Base-by-base conservation (phyloP, 2,113 vertebrate genomes). In the Hydrolagus affinis region DNA sequence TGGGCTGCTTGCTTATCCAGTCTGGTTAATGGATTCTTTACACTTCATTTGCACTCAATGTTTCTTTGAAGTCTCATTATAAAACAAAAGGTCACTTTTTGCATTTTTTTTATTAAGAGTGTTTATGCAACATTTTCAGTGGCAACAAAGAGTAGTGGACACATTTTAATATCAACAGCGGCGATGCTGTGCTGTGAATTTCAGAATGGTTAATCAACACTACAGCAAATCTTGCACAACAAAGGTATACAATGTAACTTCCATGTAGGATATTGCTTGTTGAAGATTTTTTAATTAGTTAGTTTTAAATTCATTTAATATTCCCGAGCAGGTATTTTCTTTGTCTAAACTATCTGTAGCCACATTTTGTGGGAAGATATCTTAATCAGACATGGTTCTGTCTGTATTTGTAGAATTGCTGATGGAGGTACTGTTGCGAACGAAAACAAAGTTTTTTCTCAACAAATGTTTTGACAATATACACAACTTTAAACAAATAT, bases 41-140 rank as follows among this genome's bases (percentile, higher is more conserved):
- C 71, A 73, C 62, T 88, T 87, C 86, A 62, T 87, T 88, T 85
- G 69, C 83, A 11, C 70, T 80, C 70, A 66, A 44, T 70, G 80
- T 4, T 87, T 14, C 0, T 87, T 87, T 88, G 60, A 66, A 86
- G 21, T 62, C 86, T 86, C 9, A 3, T 44, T 85, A 75, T 75
- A 77, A 64, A 85, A 28, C 77, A 85, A 57, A 78, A 78, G 85
- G 32, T 71, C 64, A 59, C 75, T 0, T 68, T 9, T 74, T 74
- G 72, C 72, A 74, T 74, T 30, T 74, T 74, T 74, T 59, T 68
- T 11, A 66, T 80, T 80, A n/a, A 12, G 62, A 78, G 59, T 80
- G 12, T 83, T 83, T 64, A 83, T 83, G 62, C 60, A 83, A 83
- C 25, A 68, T 83, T 83, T 83, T 83, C 14, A 21, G 62, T 66